phyloP scores from a whole-genome alignment of 2,113 vertebrate species.

The Oryzias celebensis region DNA sequence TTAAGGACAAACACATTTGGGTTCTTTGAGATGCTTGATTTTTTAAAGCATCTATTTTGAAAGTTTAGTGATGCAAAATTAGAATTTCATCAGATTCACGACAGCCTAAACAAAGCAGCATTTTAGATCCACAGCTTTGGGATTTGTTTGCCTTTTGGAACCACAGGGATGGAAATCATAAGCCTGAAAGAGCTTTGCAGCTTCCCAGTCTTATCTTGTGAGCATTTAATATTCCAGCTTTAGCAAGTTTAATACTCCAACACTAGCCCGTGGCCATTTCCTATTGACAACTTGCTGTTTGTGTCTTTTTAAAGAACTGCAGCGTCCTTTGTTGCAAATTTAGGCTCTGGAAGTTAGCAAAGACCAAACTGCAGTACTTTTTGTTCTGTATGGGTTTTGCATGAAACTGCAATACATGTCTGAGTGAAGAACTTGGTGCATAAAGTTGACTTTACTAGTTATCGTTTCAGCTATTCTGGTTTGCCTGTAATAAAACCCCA shows the following conservation, averaged over 20 bases:
- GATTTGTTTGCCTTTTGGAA: no score
- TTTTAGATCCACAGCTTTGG: no score
- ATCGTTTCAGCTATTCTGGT: slow-evolving; percentile 52
- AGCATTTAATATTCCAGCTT: slow-evolving; percentile 53
- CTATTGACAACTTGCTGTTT: slow-evolving; percentile 60
- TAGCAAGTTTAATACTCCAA: slow-evolving; percentile 50
- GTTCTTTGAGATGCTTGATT: no score
- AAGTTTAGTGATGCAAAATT: no score
- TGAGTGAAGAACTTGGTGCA: slow-evolving; percentile 13
- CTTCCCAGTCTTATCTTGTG: slow-evolving; percentile 40
- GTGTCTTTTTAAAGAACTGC: slow-evolving; percentile 25
- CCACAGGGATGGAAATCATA: no score
- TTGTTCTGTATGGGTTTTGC: neutral
- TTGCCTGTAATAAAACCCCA: slow-evolving; percentile 56
- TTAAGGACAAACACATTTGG: no score
- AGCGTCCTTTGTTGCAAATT: slow-evolving; percentile 21
- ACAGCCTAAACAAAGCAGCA: no score
- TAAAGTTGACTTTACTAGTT: slow-evolving; percentile 34
- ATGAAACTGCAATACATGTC: neutral
- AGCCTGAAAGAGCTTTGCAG: slow-evolving; percentile 30
- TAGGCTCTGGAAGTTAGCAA: slow-evolving; percentile 6
- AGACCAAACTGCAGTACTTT: slow-evolving; percentile 5
- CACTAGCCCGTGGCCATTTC: slow-evolving; percentile 59
- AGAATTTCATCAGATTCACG: no score
- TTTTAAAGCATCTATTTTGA: no score